Percentiles rank a stretch among this genome's conserved stretches.
phyloP scores from a whole-genome alignment of 2,888 invertebrate genomes.

The Rhodophaea formosa region DNA sequence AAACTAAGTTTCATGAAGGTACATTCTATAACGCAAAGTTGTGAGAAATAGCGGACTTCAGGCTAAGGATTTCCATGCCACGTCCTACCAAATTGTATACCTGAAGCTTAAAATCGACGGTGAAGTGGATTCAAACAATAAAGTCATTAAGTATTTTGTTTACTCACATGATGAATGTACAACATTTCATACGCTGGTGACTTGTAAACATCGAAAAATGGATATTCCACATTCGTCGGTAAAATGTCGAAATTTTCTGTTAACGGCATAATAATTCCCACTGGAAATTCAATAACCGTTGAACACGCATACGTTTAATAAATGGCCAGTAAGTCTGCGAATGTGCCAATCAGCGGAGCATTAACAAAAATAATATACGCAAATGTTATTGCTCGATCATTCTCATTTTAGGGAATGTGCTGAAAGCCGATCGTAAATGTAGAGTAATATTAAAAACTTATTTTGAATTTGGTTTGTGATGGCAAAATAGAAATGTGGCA shows the following conservation, averaged over 20 bases:
- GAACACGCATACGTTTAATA: slow-evolving; percentile 10
- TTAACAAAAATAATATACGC: slow-evolving; percentile 5
- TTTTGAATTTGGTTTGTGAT: neutral
- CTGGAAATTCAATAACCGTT: slow-evolving; percentile 38
- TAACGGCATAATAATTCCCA: slow-evolving; percentile 70
- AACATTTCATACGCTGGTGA: slow-evolving; percentile 58
- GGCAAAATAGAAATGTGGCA: neutral
- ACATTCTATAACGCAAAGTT: no score
- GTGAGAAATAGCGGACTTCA: no score
- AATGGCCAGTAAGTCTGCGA: slow-evolving; percentile 14
- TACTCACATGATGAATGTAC: slow-evolving; percentile 70
- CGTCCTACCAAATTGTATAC: no score
- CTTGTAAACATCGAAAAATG: slow-evolving; percentile 62
- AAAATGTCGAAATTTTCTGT: slow-evolving; percentile 69
- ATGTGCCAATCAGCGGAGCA: slow-evolving; percentile 13
- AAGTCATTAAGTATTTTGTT: slow-evolving; percentile 1
- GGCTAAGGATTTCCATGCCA: no score
- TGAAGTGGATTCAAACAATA: neutral
- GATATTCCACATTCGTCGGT: slow-evolving; percentile 77
- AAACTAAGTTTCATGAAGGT: no score
- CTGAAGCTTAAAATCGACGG: no score
- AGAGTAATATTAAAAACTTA: neutral
- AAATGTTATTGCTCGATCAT: slow-evolving; percentile 7
- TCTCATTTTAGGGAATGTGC: neutral
- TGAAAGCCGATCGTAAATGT: neutral